Evolutionary conservation across 2,797 vertebrate genomes (phyloP).

Genomic region (Pangasius sanitwongsei): DNA sequence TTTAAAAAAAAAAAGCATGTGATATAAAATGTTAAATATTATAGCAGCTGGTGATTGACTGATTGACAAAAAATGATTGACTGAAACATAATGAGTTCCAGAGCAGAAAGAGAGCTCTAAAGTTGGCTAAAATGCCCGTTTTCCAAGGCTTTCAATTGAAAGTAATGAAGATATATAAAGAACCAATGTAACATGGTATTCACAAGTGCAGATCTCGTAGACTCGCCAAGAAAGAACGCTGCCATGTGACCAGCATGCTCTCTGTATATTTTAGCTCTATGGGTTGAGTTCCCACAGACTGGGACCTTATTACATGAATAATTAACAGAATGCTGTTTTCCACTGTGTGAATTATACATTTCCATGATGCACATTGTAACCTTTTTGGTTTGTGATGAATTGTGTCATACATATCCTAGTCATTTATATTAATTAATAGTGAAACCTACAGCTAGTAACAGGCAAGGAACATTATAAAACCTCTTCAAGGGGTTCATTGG

Average conservation of each 20-base stretch:
- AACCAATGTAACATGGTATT: not conserved
- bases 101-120: not conserved
- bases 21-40: not conserved
- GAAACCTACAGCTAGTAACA: not conserved
- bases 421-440: too few species aligned
- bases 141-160: not conserved
- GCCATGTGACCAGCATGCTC: not conserved
- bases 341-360: too few species aligned
- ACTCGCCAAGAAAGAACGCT: not conserved
- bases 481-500: not conserved
- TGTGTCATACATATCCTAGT: not conserved
- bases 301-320: not conserved
- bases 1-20: not conserved
- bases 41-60: too few species aligned
- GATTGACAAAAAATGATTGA: not conserved
- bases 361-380: too few species aligned
- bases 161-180: not conserved
- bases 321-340: too few species aligned
- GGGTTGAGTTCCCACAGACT: not conserved
- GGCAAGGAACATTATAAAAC: not conserved
- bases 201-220: not conserved
- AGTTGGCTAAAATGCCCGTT: not conserved
- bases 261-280: not conserved
- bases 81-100: not conserved
- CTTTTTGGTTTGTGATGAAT: not conserved